A percentile compares a stretch with the other conserved stretches of the same genome.
phyloP scores from a whole-genome alignment of 2,888 invertebrate genomes.

The Busseola fusca region DNA sequence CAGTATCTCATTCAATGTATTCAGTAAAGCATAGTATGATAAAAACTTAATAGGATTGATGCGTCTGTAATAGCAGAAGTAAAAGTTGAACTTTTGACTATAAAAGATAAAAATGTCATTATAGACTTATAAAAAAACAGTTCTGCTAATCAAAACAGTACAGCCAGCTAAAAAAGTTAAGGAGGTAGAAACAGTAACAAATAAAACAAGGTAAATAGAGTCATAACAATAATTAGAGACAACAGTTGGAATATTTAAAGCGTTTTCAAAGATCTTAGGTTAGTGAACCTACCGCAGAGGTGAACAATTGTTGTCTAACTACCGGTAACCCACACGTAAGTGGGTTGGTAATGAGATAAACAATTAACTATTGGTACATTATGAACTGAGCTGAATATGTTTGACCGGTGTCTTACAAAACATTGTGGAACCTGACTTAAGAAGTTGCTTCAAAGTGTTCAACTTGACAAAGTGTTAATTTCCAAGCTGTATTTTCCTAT shows the following conservation, averaged over 20 bases:
- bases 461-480: neutral
- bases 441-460: neutral
- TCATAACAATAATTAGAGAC: conserved; percentile 41
- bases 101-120: neutral
- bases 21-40: conserved; percentile 1
- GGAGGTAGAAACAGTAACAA: conserved; percentile 18
- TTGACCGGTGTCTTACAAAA: conserved; percentile 36
- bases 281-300: conserved; percentile 68
- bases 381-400: conserved; percentile 50
- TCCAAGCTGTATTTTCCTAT: neutral
- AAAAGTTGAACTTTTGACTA: neutral
- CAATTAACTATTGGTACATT: conserved; percentile 63
- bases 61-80: neutral
- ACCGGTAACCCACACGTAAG: conserved; percentile 59
- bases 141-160: neutral
- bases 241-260: conserved; percentile 58
- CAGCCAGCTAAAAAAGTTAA: neutral
- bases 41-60: neutral
- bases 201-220: conserved; percentile 25
- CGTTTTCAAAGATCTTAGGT: conserved; percentile 66
- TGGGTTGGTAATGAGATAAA: conserved; percentile 67
- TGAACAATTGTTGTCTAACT: conserved; percentile 67
- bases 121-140: neutral
- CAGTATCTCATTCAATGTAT: conserved; percentile 21
- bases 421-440: conserved; percentile 10